Evolutionary conservation across 30 jellyfish, hydroid and myxozoan genomes (phyloP), one percentile per base, ranked within the genome.

Genomic region (Euphysa ruthae): DNA sequence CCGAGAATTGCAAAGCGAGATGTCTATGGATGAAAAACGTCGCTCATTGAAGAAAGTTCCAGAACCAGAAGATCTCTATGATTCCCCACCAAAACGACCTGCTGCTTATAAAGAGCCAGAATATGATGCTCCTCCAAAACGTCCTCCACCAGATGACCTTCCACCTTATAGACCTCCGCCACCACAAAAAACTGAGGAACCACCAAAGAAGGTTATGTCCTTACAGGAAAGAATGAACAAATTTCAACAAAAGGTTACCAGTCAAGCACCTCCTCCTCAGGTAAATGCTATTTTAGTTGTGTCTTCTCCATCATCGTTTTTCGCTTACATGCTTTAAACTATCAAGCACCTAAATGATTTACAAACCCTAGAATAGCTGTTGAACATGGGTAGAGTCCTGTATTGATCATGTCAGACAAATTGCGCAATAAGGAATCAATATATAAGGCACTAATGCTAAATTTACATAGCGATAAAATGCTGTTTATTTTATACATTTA

Each of bases 31-130:
- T 35, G 78, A 82, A 30, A 73, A 73, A 69, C 77, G 74, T 15
- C 74, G 69, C 6, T 64, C 83, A 32, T 55, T 82, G 54, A 62
- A 73, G n/a, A 63, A 82, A 26, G 85, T 82, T 43, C 72, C 71
- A 23, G 66, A 30, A 4, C 79, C 55, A 25, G 79, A 64, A 28
- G 85, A 82, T 25, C 77, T 32, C 30, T 1, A 42, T 24, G 46
- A 63, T 31, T 32, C 71, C 1, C 72, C 77, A 63, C 72, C 77
- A 63, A 63, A 63, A 34, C 66, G 77, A 8, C 29, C 73, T 6
- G 4, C 15, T 19, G 4, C 15, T 19, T 46, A 46, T 29, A 46
- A 46, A 46, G 60, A 46, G 60, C 73, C 22, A 18, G 77, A 63
- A 26, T 7, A 18, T 7, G n/a, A n/a, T n/a, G n/a, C n/a, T n/a